Percentiles rank a stretch among this genome's conserved stretches.
Evolutionary conservation across 2,113 vertebrate genomes (phyloP).

Genomic region (Silurus meridionalis): DNA sequence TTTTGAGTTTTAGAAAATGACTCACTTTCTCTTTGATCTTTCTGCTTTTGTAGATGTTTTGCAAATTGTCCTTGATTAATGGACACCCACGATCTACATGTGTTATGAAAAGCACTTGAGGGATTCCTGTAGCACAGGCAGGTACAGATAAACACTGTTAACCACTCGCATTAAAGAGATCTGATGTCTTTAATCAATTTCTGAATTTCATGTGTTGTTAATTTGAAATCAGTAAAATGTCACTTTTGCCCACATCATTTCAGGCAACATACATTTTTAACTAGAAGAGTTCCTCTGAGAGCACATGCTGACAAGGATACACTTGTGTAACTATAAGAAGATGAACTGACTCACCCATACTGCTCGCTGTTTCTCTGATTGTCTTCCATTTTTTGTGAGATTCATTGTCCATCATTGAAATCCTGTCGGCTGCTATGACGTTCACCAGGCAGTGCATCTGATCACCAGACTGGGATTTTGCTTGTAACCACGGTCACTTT

Average conservation of each 20-base stretch:
- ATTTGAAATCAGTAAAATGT: too few relatives aligned
- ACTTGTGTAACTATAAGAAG: too few relatives aligned
- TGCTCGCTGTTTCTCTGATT: slow-evolving; percentile 9
- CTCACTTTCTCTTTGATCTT: slow-evolving; percentile 21
- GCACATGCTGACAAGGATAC: too few relatives aligned
- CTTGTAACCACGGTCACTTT: neutral
- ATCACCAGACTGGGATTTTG: slow-evolving; percentile 11
- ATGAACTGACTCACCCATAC: slow-evolving; percentile 23
- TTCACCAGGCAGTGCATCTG: slow-evolving; percentile 46
- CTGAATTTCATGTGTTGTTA: too few relatives aligned
- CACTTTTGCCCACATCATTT: too few relatives aligned
- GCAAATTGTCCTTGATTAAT: neutral
- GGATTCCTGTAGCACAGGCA: neutral
- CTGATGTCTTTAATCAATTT: too few relatives aligned
- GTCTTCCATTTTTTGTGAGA: neutral
- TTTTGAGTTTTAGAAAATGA: neutral
- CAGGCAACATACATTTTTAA: too few relatives aligned
- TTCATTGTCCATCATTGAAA: neutral
- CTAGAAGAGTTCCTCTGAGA: too few relatives aligned
- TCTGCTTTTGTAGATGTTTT: slow-evolving; percentile 15
- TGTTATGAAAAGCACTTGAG: slow-evolving; percentile 39
- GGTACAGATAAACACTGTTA: too few relatives aligned
- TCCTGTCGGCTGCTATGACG: slow-evolving; percentile 12
- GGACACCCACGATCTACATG: neutral
- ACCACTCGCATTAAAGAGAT: too few relatives aligned